phyloP scores from a whole-genome alignment of 2,113 vertebrate species.

The Tupaia chinensis region DNA sequence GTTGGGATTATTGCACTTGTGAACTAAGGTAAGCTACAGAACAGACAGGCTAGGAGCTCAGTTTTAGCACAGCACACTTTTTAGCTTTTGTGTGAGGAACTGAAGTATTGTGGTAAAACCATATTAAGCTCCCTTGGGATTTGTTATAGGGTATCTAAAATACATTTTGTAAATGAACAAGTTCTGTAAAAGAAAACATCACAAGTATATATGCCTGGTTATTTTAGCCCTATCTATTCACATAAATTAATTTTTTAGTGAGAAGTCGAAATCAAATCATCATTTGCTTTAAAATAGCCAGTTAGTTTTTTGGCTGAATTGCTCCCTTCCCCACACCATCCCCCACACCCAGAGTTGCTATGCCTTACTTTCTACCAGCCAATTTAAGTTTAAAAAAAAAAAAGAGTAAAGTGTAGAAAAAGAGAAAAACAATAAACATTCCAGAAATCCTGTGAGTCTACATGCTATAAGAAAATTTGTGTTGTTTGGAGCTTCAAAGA shows the following conservation, averaged over 20 bases:
- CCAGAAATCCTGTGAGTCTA: constrained; percentile 22
- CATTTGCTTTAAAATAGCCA: constrained; percentile 53
- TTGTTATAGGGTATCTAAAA: constrained; percentile 36
- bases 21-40: constrained; percentile 68
- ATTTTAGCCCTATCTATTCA: constrained; percentile 17
- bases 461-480: constrained; percentile 16
- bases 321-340: background rate
- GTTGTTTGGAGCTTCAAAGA: constrained; percentile 63
- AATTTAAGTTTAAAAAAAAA: constrained; percentile 11
- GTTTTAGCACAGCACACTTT: constrained; percentile 48
- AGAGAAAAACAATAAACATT: constrained; percentile 34
- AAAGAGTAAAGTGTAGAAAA: background rate
- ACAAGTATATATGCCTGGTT: background rate
- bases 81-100: constrained; percentile 46
- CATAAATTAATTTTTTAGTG: constrained; percentile 36
- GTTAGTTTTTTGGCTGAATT: constrained; percentile 21
- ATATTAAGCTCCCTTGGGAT: background rate
- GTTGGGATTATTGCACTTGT: constrained; percentile 69
- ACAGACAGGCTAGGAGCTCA: background rate
- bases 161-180: background rate
- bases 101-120: background rate
- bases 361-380: background rate
- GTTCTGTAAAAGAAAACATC: constrained; percentile 12
- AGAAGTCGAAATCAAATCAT: constrained; percentile 42
- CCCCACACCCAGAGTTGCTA: background rate